phyloP scores from a whole-genome alignment of 2,113 vertebrate species.

The Rynchops niger region DNA sequence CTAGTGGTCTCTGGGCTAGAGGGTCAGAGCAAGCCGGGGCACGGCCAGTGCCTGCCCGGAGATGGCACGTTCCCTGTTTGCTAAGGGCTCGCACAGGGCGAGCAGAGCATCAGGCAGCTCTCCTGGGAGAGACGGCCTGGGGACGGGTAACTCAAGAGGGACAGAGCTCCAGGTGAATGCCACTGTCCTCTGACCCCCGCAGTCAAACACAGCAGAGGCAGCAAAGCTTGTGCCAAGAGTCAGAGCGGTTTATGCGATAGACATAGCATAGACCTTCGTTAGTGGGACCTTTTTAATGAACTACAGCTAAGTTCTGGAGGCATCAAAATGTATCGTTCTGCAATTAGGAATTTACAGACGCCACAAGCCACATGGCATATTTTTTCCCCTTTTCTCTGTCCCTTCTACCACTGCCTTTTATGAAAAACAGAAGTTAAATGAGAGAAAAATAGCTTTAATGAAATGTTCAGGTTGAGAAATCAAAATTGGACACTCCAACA shows the following conservation, averaged over 20 bases:
- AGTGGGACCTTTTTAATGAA: neutral
- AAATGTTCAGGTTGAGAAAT: conserved; percentile 60
- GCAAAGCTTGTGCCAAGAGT: neutral
- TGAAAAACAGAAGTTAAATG: conserved; percentile 64
- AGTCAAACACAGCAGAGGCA: neutral
- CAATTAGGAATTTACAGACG: neutral
- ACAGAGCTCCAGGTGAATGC: neutral
- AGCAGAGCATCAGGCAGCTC: neutral
- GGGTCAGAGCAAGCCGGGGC: neutral
- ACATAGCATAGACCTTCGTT: neutral
- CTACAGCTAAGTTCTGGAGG: neutral
- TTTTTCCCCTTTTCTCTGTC: neutral
- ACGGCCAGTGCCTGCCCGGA: accelerated
- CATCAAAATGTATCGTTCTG: neutral
- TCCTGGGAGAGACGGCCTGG: accelerated
- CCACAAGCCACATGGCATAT: neutral
- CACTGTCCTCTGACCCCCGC: neutral
- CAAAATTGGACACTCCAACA: neutral
- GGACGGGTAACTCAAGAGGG: neutral
- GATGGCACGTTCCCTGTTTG: neutral
- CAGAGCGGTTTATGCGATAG: neutral
- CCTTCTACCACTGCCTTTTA: conserved; percentile 15
- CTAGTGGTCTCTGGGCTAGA: neutral
- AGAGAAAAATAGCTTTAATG: conserved; percentile 42
- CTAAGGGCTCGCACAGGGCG: accelerated